These are phyloP conservation scores for Narcine bancroftii DNA, from an alignment of 2,113 vertebrate species.

Conservation along the genomic window DNA sequence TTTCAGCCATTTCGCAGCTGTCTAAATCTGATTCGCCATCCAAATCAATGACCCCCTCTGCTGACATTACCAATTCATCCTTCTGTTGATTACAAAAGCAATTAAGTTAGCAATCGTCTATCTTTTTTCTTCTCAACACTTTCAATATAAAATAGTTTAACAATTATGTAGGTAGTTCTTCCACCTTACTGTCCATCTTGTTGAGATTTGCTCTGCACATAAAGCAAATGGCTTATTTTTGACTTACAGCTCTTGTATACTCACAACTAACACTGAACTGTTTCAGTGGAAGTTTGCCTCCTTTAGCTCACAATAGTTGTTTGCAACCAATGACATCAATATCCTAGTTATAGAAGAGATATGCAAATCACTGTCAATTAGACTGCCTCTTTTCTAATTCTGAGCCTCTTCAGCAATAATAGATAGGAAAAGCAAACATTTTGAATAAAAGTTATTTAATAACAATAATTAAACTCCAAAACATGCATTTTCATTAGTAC, in stretches of 20 bases:
- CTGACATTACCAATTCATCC: slow-evolving; percentile 63
- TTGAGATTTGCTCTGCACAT: slow-evolving; percentile 9
- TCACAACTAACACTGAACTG: slow-evolving; percentile 15
- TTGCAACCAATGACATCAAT: slow-evolving; percentile 43
- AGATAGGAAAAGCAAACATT: slow-evolving; percentile 40
- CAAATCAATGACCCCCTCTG: slow-evolving; percentile 65
- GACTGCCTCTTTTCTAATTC: slow-evolving; percentile 50
- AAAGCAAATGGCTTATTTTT: slow-evolving; percentile 15
- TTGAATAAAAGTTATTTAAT: slow-evolving; percentile 33
- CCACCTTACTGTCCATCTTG: slow-evolving; percentile 26
- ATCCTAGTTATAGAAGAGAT: slow-evolving; percentile 43
- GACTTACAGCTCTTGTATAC: background rate
- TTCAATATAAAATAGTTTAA: background rate
- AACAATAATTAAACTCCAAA: background rate
- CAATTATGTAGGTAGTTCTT: background rate
- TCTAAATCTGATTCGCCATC: slow-evolving; percentile 70
- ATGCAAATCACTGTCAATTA: slow-evolving; percentile 44
- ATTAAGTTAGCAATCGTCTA: background rate
- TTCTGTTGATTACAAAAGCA: slow-evolving; percentile 52
- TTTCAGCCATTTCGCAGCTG: slow-evolving; percentile 69
- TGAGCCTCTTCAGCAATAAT: slow-evolving; percentile 45
- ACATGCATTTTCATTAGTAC: background rate
- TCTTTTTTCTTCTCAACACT: background rate
- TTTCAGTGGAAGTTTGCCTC: slow-evolving; percentile 37
- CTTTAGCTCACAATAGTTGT: slow-evolving; percentile 40